Evolutionary conservation across 1,140 invertebrate species (phyloP), one percentile per base, ranked within the genome.

Genomic region (Drosophila miranda): DNA sequence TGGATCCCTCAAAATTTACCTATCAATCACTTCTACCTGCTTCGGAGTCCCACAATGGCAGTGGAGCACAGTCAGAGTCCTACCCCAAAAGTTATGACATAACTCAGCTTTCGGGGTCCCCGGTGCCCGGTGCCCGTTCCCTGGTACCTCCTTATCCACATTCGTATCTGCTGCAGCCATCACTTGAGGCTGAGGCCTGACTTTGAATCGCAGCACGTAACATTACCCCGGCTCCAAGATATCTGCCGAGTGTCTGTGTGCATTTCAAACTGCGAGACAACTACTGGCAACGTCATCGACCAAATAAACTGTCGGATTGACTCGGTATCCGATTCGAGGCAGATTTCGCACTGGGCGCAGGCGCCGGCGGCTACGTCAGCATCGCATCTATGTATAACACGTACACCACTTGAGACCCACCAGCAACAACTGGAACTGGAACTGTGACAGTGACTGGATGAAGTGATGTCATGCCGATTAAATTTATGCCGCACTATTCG

Each of bases 391-490:
- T 76, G 66, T 48, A 69, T 59, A 68, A 58, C 68, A 81, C 69
- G 74, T 67, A 73, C 23, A 53, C 26, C 41, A 57, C 60, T 64
- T 48, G 53, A 50, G 13, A 23, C 7, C 16, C 43, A 45, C 23
- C 26, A 43, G 41, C 53, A 56, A 38, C 4, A 38, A 38, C 58
- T 60, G 43, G 43, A 72, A 75, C 78, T 76, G 64, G 67, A 73
- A 54, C 51, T 41, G 52, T 48, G 56, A 26, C 76, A 63, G 69
- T 50, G 43, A 70, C 71, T 68, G 59, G 41, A 52, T 72, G 45
- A 78, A 87, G 81, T 86, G 81, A 86, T 86, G 81, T 86, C 81
- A 86, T 86, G 57, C 82, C 60, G 50, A 69, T 81, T 68, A 50
- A 86, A 84, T 86, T 74, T 74, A 86, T 80, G 74, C 57, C 61